phyloP scores from a whole-genome alignment of 2,797 vertebrate species.

The Triplophysa yarkandensis region DNA sequence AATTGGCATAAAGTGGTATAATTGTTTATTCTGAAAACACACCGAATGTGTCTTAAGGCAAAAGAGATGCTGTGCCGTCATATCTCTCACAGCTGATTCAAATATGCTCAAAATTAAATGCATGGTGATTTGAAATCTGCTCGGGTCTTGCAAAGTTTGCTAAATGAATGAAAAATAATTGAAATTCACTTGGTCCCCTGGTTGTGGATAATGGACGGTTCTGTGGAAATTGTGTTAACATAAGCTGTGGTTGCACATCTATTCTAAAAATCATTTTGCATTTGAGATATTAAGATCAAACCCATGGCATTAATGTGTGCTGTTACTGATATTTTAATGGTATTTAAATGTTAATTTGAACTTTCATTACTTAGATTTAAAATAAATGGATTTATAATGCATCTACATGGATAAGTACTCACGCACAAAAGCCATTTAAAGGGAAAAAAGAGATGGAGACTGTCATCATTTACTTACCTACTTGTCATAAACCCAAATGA shows the following conservation, averaged over 20 bases:
- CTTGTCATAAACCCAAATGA: too few relatives aligned
- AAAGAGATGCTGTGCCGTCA: conserved; percentile 38
- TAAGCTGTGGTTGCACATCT: neutral
- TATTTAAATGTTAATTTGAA: too few relatives aligned
- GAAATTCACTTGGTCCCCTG: too few relatives aligned
- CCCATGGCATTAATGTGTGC: too few relatives aligned
- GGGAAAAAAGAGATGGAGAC: too few relatives aligned
- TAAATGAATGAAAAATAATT: neutral
- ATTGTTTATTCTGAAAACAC: conserved; percentile 59
- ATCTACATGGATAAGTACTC: too few relatives aligned
- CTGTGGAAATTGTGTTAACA: neutral
- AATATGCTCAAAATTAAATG: conserved; percentile 27
- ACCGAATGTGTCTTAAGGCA: conserved; percentile 38
- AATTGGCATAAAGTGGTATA: conserved; percentile 45
- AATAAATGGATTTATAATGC: too few relatives aligned
- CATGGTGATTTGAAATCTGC: neutral
- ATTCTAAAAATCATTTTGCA: neutral
- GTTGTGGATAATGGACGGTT: neutral
- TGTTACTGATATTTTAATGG: too few relatives aligned
- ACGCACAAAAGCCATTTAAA: too few relatives aligned
- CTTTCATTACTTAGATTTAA: too few relatives aligned
- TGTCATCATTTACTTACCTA: too few relatives aligned
- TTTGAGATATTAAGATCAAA: neutral
- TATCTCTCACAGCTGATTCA: conserved; percentile 55
- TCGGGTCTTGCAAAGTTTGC: neutral